Evolutionary conservation across 2,888 invertebrate species (phyloP).

Genomic region (Mythimna pallens): DNA sequence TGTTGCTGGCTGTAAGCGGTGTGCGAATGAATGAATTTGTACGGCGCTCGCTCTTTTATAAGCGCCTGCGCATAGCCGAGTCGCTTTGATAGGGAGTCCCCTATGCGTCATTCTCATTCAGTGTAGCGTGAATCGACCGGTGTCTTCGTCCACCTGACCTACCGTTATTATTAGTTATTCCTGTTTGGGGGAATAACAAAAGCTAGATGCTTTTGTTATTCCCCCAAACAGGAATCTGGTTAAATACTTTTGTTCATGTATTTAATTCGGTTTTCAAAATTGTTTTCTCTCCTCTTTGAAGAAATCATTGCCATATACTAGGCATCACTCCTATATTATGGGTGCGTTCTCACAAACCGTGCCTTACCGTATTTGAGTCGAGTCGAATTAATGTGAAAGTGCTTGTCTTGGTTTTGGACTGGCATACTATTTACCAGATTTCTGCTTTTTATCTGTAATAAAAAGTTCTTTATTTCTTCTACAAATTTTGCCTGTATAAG

Average conservation of each 20-base stretch:
- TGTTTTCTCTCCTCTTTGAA: neutral
- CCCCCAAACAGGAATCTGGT: constrained; percentile 26
- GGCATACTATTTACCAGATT: neutral
- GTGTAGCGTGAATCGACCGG: constrained; percentile 53
- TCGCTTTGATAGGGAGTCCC: constrained; percentile 72
- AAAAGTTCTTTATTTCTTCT: neutral
- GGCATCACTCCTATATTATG: too few species aligned
- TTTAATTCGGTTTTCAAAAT: constrained; percentile 1
- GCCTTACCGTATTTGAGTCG: too few species aligned
- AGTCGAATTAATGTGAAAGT: constrained; percentile 7
- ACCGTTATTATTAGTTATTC: constrained; percentile 27
- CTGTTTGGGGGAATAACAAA: too few species aligned
- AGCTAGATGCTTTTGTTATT: constrained; percentile 57
- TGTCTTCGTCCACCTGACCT: constrained; percentile 39
- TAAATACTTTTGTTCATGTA: constrained; percentile 21
- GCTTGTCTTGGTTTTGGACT: neutral
- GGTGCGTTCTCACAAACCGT: too few species aligned
- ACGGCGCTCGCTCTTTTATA: constrained; percentile 61
- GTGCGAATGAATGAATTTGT: constrained; percentile 62
- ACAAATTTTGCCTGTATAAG: neutral
- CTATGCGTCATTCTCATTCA: constrained; percentile 74
- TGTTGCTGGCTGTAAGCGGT: constrained; percentile 47
- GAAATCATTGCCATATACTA: too few species aligned
- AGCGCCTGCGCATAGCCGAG: constrained; percentile 66
- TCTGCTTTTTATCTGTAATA: neutral